Percentiles rank a stretch among this genome's conserved stretches.
phyloP scores from a whole-genome alignment of 2,797 vertebrate genomes.

The Poliocrania exsul region DNA sequence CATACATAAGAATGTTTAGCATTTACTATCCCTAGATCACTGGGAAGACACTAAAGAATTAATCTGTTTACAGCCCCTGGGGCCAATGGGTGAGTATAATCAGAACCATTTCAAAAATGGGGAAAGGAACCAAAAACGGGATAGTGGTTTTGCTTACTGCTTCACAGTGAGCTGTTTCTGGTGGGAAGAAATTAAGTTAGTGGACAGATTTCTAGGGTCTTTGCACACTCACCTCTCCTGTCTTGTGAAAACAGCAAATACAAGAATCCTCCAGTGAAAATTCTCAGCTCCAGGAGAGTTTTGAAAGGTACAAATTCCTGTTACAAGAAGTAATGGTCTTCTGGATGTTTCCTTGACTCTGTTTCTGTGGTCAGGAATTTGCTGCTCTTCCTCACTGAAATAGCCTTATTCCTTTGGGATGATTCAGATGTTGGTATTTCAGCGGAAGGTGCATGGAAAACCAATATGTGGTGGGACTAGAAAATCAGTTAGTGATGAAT shows the following conservation, averaged over 20 bases:
- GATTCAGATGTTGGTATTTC: slow-evolving; percentile 18
- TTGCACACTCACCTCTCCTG: background rate
- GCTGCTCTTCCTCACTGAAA: slow-evolving; percentile 2
- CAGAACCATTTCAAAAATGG: background rate
- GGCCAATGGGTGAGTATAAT: background rate
- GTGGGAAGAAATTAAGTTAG: background rate
- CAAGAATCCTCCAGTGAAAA: background rate
- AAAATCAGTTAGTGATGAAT: slow-evolving; percentile 42
- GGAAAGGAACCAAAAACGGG: background rate
- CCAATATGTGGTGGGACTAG: slow-evolving; percentile 10
- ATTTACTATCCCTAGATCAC: background rate
- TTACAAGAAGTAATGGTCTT: background rate
- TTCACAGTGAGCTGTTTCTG: background rate
- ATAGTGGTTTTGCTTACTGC: background rate
- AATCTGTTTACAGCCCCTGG: background rate
- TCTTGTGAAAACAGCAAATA: background rate
- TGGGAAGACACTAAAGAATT: background rate
- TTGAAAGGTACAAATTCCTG: background rate
- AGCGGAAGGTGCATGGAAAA: background rate
- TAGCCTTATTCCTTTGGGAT: slow-evolving; percentile 1
- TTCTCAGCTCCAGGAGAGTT: background rate
- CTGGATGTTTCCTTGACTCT: background rate
- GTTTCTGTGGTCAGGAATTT: background rate
- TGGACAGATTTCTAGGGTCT: background rate
- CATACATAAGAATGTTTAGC: background rate